Evolutionary conservation across 2,113 vertebrate genomes (phyloP).

Genomic region (Recurvirostra avosetta): DNA sequence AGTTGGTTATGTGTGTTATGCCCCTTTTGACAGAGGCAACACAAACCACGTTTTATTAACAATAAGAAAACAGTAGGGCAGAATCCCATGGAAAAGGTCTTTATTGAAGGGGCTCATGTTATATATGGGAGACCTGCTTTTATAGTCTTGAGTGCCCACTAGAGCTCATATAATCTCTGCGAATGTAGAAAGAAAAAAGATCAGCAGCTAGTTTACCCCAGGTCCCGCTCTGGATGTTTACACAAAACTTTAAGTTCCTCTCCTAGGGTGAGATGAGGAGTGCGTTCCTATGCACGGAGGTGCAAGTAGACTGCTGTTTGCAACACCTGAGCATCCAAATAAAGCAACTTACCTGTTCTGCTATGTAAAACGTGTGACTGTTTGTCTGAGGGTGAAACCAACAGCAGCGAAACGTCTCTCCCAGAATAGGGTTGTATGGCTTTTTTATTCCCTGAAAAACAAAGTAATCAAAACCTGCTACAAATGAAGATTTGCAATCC

Average conservation of each 20-base stretch:
- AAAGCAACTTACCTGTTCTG: slow-evolving; percentile 85
- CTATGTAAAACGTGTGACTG: slow-evolving; percentile 95
- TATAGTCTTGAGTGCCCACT: background rate
- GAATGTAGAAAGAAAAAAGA: background rate
- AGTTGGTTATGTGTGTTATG: background rate
- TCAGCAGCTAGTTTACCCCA: background rate
- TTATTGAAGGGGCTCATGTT: background rate
- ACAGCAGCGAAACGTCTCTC: slow-evolving; percentile 94
- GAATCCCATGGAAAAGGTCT: background rate
- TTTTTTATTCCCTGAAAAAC: slow-evolving; percentile 91
- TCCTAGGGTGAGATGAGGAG: background rate
- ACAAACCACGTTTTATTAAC: background rate
- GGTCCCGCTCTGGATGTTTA: background rate
- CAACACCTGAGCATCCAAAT: background rate
- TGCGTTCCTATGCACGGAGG: background rate
- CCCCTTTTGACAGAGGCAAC: background rate
- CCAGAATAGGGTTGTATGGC: slow-evolving; percentile 95
- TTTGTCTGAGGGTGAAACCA: slow-evolving; percentile 92
- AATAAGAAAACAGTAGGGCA: background rate
- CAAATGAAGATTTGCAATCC: background rate
- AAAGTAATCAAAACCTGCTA: background rate
- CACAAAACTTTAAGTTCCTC: background rate
- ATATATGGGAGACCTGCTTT: background rate
- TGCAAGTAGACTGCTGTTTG: background rate
- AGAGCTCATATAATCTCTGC: background rate